phyloP scores from a whole-genome alignment of 2,797 vertebrate species.

The Danio kyathit region DNA sequence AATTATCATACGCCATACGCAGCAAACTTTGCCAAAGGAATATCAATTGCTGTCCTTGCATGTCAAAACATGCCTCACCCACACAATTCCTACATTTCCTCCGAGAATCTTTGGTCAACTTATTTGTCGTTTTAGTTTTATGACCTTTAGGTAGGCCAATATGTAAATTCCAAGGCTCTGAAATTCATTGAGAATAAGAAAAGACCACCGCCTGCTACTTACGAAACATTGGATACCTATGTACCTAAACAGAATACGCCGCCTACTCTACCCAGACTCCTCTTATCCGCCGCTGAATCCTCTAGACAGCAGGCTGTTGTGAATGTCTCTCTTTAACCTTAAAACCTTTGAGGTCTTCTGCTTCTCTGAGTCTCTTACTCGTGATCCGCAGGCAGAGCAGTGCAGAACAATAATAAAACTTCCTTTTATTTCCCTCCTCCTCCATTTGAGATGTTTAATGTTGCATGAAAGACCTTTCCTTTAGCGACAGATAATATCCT shows the following conservation, averaged over 20 bases:
- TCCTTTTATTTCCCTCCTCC: constrained; percentile 20
- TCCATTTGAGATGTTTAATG: constrained; percentile 40
- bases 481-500: constrained; percentile 24
- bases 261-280: constrained; percentile 8
- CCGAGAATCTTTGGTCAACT: background rate
- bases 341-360: constrained; percentile 39
- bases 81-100: background rate
- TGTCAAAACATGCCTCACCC: background rate
- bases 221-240: background rate
- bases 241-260: background rate
- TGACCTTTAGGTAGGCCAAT: constrained; percentile 9
- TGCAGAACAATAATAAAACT: constrained; percentile 14
- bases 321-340: constrained; percentile 43
- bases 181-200: background rate
- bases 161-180: background rate
- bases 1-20: constrained; percentile 26
- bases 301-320: constrained; percentile 28
- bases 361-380: constrained; percentile 7
- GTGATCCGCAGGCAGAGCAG: constrained; percentile 4
- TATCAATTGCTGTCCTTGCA: constrained; percentile 44
- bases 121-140: background rate
- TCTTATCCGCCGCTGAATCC: constrained; percentile 21
- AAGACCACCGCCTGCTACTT: background rate
- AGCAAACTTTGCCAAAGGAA: constrained; percentile 38
- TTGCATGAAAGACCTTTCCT: constrained; percentile 36